phyloP scores from a whole-genome alignment of 2,888 invertebrate genomes.

The Philereme transversata region DNA sequence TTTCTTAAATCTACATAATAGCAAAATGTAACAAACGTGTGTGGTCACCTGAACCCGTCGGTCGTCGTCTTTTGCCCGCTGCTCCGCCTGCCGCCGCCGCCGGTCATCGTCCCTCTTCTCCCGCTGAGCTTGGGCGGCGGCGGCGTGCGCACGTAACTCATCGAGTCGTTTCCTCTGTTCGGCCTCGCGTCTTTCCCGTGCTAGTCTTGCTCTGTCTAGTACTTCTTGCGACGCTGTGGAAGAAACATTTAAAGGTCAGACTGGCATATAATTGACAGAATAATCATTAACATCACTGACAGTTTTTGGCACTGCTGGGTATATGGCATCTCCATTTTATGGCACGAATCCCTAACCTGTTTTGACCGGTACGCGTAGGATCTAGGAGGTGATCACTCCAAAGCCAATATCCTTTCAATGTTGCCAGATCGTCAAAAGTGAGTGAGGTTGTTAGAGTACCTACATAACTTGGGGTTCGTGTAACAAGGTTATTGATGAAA shows the following conservation, averaged over 20 bases:
- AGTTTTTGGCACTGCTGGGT: too few species aligned
- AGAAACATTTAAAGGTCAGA: not conserved
- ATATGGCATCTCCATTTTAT: too few species aligned
- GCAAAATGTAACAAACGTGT: constrained; percentile 19
- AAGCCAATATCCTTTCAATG: too few species aligned
- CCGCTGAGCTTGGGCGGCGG: constrained; percentile 94
- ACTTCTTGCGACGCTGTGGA: constrained; percentile 67
- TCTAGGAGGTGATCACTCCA: too few species aligned
- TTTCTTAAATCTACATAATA: constrained; percentile 2
- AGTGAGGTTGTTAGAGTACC: not conserved
- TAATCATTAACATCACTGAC: too few species aligned
- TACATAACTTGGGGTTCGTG: not conserved
- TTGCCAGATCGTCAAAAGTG: too few species aligned
- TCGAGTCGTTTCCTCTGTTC: constrained; percentile 95
- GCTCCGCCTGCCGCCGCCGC: constrained; percentile 91
- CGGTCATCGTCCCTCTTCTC: constrained; percentile 95
- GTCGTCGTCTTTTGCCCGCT: constrained; percentile 90
- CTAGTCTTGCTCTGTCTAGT: constrained; percentile 87
- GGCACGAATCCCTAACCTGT: too few species aligned
- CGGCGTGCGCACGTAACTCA: constrained; percentile 94
- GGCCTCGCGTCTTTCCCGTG: constrained; percentile 94
- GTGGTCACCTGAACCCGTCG: constrained; percentile 70
- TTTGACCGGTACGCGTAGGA: too few species aligned
- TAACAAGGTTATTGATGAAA: not conserved
- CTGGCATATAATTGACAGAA: too few species aligned